Evolutionary conservation across 2,797 vertebrate species (phyloP).

Genomic region (Paguma larvata): DNA sequence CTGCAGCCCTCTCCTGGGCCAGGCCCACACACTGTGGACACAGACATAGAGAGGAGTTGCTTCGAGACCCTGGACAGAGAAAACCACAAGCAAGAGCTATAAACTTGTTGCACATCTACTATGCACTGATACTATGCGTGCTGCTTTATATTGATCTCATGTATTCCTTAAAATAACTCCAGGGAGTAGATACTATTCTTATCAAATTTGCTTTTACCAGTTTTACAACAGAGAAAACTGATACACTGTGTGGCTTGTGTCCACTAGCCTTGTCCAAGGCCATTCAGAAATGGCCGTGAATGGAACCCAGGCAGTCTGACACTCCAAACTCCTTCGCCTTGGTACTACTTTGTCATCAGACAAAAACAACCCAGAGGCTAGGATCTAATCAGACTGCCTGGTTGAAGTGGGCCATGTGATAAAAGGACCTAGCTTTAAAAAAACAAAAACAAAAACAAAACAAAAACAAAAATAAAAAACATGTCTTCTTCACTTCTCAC

Average conservation of each 20-base stretch:
- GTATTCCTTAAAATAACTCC: background rate
- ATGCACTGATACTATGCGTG: fast-evolving
- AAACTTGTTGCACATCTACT: fast-evolving
- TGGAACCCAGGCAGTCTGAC: background rate
- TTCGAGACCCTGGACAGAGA: background rate
- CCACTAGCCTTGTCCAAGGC: too few relatives aligned
- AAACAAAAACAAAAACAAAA: background rate
- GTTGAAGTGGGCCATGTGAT: too few relatives aligned
- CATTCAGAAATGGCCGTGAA: background rate
- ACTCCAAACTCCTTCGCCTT: background rate
- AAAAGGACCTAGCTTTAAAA: background rate
- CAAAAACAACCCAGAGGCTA: too few relatives aligned
- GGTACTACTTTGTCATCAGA: background rate
- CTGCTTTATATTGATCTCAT: background rate
- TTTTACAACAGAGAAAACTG: background rate
- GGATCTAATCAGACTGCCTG: background rate
- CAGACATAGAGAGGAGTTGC: background rate
- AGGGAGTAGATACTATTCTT: fast-evolving
- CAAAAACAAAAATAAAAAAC: background rate
- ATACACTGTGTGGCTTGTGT: fast-evolving
- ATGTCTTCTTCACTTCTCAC: background rate
- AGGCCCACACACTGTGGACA: background rate
- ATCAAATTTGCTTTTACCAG: background rate
- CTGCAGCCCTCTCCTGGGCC: too few relatives aligned
- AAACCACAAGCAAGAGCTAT: background rate